phyloP scores from a whole-genome alignment of 2,113 vertebrate species.

The Hippocampus guttulatus region DNA sequence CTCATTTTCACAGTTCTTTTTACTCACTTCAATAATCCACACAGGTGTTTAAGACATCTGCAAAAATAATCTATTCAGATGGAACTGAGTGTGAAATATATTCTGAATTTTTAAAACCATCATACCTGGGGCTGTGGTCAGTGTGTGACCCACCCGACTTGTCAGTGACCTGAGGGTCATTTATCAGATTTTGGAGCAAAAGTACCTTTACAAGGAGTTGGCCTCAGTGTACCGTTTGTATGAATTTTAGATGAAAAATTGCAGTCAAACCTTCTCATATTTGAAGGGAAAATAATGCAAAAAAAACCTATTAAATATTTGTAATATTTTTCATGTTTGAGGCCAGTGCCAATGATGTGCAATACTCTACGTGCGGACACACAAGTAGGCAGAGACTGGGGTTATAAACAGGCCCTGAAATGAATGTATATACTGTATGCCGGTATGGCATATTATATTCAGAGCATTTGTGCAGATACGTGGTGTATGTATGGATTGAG shows the following conservation, averaged over 20 bases:
- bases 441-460: too few species aligned
- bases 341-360: too few species aligned
- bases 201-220: neutral
- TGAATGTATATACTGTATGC: too few species aligned
- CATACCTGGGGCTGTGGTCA: slow-evolving; percentile 12
- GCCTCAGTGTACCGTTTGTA: neutral
- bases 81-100: slow-evolving; percentile 9
- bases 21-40: neutral
- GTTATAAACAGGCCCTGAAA: too few species aligned
- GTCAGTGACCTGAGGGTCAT: neutral
- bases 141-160: slow-evolving; percentile 19
- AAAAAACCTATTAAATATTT: too few species aligned
- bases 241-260: neutral
- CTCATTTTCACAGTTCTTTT: neutral
- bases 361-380: too few species aligned
- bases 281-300: too few species aligned
- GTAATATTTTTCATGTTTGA: too few species aligned
- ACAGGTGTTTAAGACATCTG: neutral
- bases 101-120: slow-evolving; percentile 24
- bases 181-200: slow-evolving; percentile 25
- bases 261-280: too few species aligned
- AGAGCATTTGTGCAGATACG: neutral
- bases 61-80: slow-evolving; percentile 9
- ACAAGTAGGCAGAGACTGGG: too few species aligned
- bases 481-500: neutral